These are phyloP conservation scores for Stenotaenia linearis DNA, from an alignment of 2,888 invertebrate genomes.

Conservation along the genomic window DNA sequence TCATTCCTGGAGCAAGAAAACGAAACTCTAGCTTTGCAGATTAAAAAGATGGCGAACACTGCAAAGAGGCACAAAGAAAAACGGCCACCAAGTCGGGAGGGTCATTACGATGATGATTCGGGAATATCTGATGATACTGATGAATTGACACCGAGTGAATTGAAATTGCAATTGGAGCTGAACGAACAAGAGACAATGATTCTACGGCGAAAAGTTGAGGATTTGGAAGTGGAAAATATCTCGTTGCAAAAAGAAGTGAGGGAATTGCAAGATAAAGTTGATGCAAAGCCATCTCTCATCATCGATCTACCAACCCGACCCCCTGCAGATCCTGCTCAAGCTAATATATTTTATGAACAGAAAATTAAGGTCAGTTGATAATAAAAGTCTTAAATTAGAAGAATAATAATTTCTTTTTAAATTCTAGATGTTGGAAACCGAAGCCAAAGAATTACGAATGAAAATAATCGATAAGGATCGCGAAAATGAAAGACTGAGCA, in stretches of 20 bases:
- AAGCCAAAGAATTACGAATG: constrained; percentile 65
- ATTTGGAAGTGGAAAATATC: constrained; percentile 72
- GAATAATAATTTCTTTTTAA: neutral
- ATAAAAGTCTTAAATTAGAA: neutral
- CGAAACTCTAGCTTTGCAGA: constrained; percentile 88
- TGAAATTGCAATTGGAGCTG: constrained; percentile 76
- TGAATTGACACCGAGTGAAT: constrained; percentile 58
- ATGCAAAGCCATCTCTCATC: constrained; percentile 41
- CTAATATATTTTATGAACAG: constrained; percentile 30
- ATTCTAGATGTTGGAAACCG: constrained; percentile 54
- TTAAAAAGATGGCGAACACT: constrained; percentile 90
- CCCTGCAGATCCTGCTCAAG: constrained; percentile 21
- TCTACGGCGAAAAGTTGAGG: constrained; percentile 74
- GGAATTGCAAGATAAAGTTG: constrained; percentile 67
- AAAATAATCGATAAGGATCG: constrained; percentile 70
- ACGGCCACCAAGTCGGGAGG: constrained; percentile 35
- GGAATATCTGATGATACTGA: neutral
- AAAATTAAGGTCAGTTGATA: constrained; percentile 10
- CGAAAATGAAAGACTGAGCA: constrained; percentile 68
- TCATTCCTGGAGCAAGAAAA: constrained; percentile 94
- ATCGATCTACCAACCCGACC: constrained; percentile 36
- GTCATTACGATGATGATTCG: neutral
- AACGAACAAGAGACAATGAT: constrained; percentile 85
- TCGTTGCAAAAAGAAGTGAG: constrained; percentile 63
- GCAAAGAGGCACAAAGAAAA: constrained; percentile 55